A percentile compares a stretch with the other conserved stretches of the same genome.
Conservation (phyloP, 2,888 invertebrate genomes). For the Byasa hedistus region DNA sequence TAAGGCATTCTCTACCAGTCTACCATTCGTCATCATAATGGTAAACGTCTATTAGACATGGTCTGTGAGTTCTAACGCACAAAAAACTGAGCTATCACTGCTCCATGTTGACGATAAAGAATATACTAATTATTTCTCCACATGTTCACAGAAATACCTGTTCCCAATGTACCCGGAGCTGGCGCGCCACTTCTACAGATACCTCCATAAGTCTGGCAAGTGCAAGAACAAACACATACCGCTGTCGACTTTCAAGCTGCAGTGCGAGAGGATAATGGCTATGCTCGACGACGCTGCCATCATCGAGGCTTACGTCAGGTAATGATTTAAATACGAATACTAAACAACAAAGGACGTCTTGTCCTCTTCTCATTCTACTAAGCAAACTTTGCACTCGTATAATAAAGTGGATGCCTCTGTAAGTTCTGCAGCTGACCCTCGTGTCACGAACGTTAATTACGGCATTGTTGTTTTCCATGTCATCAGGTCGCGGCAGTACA, state of each 20-base stretch:
- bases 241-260: constrained; percentile 83
- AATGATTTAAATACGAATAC: background rate
- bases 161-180: constrained; percentile 89
- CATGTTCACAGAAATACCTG: constrained; percentile 81
- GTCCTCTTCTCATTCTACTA: background rate
- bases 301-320: constrained; percentile 85
- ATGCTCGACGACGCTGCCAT: constrained; percentile 81
- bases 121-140: background rate
- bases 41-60: too few species aligned
- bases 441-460: too few species aligned
- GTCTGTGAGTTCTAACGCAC: background rate
- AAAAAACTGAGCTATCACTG: background rate
- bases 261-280: constrained; percentile 83
- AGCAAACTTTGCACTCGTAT: too few species aligned
- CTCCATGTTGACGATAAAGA: background rate
- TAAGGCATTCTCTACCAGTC: too few species aligned
- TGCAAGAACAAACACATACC: constrained; percentile 83
- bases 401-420: too few species aligned
- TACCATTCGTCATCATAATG: too few species aligned
- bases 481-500: too few species aligned
- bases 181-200: constrained; percentile 83
- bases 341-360: background rate
- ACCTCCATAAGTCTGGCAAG: constrained; percentile 81
- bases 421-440: too few species aligned
- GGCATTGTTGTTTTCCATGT: too few species aligned